A percentile compares a stretch with the other conserved stretches of the same genome.
Evolutionary conservation across 1,140 invertebrate species (phyloP).

Genomic region (Brachionus manjavacas): DNA sequence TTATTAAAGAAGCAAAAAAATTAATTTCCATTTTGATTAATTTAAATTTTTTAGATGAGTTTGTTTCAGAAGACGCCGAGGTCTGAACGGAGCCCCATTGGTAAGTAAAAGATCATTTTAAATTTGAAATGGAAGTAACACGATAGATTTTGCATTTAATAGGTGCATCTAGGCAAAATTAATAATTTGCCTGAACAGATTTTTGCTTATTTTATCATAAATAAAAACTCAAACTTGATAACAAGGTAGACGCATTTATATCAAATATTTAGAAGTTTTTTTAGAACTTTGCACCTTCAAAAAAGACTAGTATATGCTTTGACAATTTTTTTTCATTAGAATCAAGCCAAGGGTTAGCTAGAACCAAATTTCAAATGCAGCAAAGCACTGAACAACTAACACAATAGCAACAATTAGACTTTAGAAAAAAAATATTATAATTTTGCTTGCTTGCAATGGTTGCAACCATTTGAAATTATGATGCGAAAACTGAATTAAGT

Average conservation of each 20-base stretch:
- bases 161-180: background rate
- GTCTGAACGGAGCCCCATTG: background rate
- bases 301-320: background rate
- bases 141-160: background rate
- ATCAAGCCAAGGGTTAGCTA: background rate
- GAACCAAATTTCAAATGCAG: background rate
- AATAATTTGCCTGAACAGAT: too few relatives aligned
- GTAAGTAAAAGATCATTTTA: background rate
- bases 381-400: background rate
- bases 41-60: background rate
- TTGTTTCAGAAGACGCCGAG: background rate
- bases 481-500: background rate
- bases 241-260: background rate
- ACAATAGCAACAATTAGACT: background rate
- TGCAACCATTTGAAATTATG: background rate
- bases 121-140: background rate
- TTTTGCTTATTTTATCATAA: background rate
- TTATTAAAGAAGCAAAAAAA: background rate
- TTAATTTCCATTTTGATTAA: background rate
- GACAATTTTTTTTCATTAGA: background rate
- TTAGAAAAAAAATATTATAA: background rate
- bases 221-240: background rate
- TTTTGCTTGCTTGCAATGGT: background rate
- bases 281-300: background rate
- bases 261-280: background rate